Evolutionary conservation across 2,888 invertebrate species (phyloP), one percentile per base, ranked within the genome.

Genomic region (Xestia rhomboidea): DNA sequence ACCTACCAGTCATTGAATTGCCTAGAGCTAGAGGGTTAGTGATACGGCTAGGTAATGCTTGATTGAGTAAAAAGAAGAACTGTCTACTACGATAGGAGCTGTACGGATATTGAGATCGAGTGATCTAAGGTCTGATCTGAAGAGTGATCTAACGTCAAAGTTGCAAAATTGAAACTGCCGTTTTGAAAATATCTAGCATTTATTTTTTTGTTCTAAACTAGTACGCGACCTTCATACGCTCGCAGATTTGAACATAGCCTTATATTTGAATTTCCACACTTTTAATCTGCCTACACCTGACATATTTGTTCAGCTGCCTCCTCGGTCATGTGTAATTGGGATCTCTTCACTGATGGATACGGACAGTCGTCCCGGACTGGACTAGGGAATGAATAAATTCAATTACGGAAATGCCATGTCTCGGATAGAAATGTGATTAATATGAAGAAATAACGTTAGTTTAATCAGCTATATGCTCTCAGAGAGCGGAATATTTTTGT

Each of bases 271-370:
- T 0, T 11, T 27, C 34, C 57, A 54, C 24, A 64, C 44, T 38
- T 18, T 34, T n/a, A 44, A 62, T 76, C 49, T 68, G 64, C n/a
- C 63, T 64, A 62, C n/a, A 54, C 68, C 30, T 51, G 41, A 62
- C 41, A 73, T 85, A 72, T 81, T 82, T 69, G 46, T 82, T 69
- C 54, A 34, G 34, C 27, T 69, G 54, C 18, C 51, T n/a, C 18
- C 38, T 44, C 76, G 70, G 27, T 73, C 63, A 73, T 49, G 38
- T 44, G 57, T 68, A 77, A 84, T 81, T 81, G 75, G 77, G 21
- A 71, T 81, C 72, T 68, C 30, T 69, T 76, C 38, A 64, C 41
- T 68, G 70, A 41, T 15, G 24, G 3, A 7, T 38, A 70, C 57
- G n/a, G 71, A 15, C 62, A 57, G 41, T 34, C 34, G 21, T 38